Conservation (phyloP, 2,113 vertebrate genomes). For the Empidonax traillii region DNA sequence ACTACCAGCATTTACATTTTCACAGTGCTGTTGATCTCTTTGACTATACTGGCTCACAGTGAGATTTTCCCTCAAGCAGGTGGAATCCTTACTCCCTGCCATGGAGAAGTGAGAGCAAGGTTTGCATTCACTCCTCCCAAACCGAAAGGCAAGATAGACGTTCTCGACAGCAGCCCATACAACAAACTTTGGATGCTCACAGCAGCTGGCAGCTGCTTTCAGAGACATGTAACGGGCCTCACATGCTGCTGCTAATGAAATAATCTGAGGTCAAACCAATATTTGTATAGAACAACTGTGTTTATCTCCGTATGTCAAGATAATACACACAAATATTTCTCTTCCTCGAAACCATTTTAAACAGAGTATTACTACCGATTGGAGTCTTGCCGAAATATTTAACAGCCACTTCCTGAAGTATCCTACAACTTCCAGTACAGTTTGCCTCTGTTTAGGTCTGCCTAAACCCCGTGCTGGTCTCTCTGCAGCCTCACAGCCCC, state of each 20-base stretch:
- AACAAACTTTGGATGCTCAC: not conserved
- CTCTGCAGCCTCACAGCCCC: not conserved
- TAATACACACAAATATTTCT: conserved; percentile 34
- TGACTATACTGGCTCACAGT: not conserved
- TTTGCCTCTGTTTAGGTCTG: not conserved
- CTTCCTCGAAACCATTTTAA: conserved; percentile 25
- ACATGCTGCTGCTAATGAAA: not conserved
- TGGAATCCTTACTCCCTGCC: not conserved
- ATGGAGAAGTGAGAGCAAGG: fast-evolving
- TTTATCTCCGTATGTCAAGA: conserved; percentile 26
- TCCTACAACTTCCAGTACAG: not conserved
- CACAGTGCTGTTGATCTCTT: not conserved
- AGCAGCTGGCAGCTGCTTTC: not conserved
- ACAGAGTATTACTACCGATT: not conserved
- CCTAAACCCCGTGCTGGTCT: not conserved
- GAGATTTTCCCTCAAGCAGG: not conserved
- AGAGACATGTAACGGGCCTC: not conserved
- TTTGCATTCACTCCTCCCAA: not conserved
- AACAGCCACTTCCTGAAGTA: not conserved
- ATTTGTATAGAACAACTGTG: conserved; percentile 22
- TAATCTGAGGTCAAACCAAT: conserved; percentile 29
- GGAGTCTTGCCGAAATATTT: not conserved
- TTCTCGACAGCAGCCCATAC: fast-evolving
- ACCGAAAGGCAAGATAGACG: not conserved
- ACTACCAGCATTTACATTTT: not conserved